A percentile compares a stretch with the other conserved stretches of the same genome.
phyloP scores from a whole-genome alignment of 1,140 invertebrate species.

The Pseudoatta argentina region DNA sequence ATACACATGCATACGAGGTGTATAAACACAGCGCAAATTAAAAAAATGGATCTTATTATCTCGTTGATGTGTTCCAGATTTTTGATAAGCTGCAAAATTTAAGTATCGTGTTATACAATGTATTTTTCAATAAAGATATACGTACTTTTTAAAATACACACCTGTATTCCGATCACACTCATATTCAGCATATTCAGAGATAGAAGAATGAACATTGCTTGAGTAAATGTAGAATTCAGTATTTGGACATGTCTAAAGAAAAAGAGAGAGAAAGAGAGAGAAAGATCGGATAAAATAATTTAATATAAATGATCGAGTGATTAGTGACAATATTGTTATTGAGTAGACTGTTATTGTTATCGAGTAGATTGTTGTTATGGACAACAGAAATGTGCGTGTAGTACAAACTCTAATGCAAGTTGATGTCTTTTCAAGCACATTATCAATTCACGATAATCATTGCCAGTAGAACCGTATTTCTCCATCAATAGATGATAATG shows the following conservation, averaged over 20 bases:
- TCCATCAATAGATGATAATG: neutral
- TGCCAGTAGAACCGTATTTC: neutral
- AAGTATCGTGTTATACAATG: neutral
- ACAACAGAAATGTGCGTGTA: neutral
- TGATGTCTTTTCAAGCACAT: conserved; percentile 39
- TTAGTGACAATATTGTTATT: too few species aligned
- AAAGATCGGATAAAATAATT: neutral
- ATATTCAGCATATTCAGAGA: conserved; percentile 10
- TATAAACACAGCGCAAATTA: neutral
- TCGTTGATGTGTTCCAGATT: neutral
- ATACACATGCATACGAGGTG: conserved; percentile 32
- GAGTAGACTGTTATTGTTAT: neutral
- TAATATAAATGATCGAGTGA: neutral
- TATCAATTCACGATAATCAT: conserved; percentile 10
- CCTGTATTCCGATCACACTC: conserved; percentile 34
- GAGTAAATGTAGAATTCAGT: conserved; percentile 14
- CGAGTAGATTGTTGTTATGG: neutral
- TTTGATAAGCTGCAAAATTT: conserved; percentile 33
- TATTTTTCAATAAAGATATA: neutral
- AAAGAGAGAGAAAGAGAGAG: neutral
- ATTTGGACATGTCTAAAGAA: conserved; percentile 9
- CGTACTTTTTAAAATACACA: neutral
- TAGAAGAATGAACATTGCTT: conserved; percentile 8
- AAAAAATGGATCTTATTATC: conserved; percentile 1
- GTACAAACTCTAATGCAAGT: conserved; percentile 41